Evolutionary conservation across 2,113 vertebrate genomes (phyloP).

Genomic region (Felis catus): DNA sequence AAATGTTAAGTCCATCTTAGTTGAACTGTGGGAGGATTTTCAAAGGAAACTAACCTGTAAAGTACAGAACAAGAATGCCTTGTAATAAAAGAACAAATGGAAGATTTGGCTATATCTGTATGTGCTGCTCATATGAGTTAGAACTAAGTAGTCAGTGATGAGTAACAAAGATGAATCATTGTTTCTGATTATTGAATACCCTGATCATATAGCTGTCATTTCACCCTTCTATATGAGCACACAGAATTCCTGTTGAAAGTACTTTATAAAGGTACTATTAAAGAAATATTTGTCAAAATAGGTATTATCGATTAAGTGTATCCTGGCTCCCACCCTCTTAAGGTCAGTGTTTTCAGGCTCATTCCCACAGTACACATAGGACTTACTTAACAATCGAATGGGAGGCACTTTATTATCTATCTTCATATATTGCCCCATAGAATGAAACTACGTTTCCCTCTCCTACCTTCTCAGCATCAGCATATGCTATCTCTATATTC

Average conservation of each 20-base stretch:
- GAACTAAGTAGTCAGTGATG: conserved; percentile 5
- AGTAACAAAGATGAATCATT: conserved; percentile 34
- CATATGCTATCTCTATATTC: conserved; percentile 23
- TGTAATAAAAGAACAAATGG: not conserved
- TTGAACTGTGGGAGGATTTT: conserved; percentile 51
- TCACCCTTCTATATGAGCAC: not conserved
- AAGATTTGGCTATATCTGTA: not conserved
- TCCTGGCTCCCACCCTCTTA: not conserved
- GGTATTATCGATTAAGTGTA: not conserved
- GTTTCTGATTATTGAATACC: conserved; percentile 29
- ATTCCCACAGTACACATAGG: not conserved
- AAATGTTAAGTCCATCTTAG: conserved; percentile 58
- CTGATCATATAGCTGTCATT: not conserved
- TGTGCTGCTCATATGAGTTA: conserved; percentile 6
- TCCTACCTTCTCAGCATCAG: not conserved
- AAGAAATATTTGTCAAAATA: conserved; percentile 39
- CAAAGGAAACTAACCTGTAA: conserved; percentile 47
- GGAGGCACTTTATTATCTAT: not conserved
- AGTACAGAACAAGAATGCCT: not conserved
- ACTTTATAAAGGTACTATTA: conserved; percentile 18
- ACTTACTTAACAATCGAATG: not conserved
- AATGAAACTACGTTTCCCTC: not conserved
- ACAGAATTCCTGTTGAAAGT: conserved; percentile 27
- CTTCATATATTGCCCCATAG: not conserved
- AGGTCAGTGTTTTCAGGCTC: not conserved